Conservation (phyloP, 2,113 vertebrate genomes). For the human (Homo sapiens) region DNA sequence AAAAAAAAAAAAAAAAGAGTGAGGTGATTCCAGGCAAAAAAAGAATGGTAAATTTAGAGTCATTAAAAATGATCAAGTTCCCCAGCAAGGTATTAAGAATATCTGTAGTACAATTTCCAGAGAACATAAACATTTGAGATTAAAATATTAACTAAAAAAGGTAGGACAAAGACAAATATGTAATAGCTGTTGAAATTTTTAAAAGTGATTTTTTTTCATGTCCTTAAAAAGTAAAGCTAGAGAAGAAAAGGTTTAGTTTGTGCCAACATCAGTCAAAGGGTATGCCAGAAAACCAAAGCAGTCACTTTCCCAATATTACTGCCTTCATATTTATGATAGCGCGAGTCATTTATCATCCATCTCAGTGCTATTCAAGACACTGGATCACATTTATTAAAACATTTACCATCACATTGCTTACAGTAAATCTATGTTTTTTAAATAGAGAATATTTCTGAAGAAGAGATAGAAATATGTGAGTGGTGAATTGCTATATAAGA, state of each 20-base stretch:
- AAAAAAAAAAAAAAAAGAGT: neutral
- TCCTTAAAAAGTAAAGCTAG: conserved; percentile 44
- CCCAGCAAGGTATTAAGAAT: neutral
- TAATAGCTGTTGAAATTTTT: neutral
- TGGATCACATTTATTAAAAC: conserved; percentile 61
- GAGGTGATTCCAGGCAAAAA: neutral
- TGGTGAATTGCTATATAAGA: neutral
- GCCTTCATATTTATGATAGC: conserved; percentile 51
- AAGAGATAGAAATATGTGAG: neutral
- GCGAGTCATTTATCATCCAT: conserved; percentile 50
- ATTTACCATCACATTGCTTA: conserved; percentile 34
- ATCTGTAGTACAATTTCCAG: neutral
- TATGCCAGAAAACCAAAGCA: conserved; percentile 48
- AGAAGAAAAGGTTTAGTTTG: neutral
- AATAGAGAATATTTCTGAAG: conserved; percentile 39
- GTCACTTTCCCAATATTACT: conserved; percentile 23
- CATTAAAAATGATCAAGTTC: neutral
- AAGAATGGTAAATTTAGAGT: neutral
- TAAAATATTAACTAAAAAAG: neutral
- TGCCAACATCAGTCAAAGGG: conserved; percentile 34
- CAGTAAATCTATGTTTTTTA: conserved; percentile 54
- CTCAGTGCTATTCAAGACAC: neutral
- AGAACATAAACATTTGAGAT: neutral
- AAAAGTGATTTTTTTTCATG: neutral
- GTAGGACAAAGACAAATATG: neutral